Base-by-base conservation (phyloP, 2,888 invertebrate genomes). In the Podotricha telesiphe region DNA sequence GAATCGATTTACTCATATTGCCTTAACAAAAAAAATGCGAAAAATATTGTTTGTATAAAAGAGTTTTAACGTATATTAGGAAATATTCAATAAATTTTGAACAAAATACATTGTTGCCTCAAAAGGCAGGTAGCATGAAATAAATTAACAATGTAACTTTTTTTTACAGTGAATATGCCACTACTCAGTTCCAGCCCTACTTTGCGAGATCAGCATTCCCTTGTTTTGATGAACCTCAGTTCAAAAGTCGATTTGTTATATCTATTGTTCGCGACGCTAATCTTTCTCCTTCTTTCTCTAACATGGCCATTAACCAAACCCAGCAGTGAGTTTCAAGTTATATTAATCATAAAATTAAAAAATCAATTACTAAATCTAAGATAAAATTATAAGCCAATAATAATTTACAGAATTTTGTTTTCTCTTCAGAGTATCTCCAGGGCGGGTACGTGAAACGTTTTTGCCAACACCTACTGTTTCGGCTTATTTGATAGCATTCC, bases 171-270 rank as follows among this genome's bases (percentile, higher is more conserved):
- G 75, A 81, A 40, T 93, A 93, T 74, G 93, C 92, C 1, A 95
- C 96, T 6, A 97, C 97, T 0, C 97, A 97, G 82, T 97, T 97
- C 83, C 96, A 97, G 75, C 95, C 96, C 0, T 95, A 93, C 72
- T 95, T 96, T 78, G 97, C 97, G 0, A 94, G 97, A 71, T 94
- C 95, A 78, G 97, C 96, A 0, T 98, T 98, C 84, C 98, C 98
- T 0, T 97, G 97, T 85, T 97, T 97, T 77, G 98, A 98, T 79
- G 97, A 98, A 78, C 98, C 98, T 0, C 94, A 94, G 37, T 96
- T 96, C 82, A 97, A 97, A 83, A 96, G 97, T 0, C 94, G 89
- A 42, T 98, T 95, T 76, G 89, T 90, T 1, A 93, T 98, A 55
- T 94, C 94, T 72, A 94, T 98, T 71, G 94, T 94, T 4, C 94